phyloP scores from a whole-genome alignment of 1,140 invertebrate species.

The Linepithema humile region DNA sequence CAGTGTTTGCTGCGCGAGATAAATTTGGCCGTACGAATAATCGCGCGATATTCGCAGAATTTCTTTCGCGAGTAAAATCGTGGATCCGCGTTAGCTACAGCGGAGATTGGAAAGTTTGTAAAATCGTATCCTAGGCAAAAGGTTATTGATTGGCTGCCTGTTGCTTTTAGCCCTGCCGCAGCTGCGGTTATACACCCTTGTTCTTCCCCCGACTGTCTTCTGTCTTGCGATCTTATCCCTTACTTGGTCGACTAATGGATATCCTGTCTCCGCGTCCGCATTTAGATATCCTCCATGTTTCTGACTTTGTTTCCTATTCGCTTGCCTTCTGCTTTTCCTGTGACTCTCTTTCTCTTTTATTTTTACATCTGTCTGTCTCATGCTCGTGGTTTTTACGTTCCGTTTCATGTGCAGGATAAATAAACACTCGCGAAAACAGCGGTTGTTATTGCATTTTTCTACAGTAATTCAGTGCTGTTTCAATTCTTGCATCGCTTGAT shows the following conservation, averaged over 20 bases:
- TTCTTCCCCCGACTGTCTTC: conserved; percentile 27
- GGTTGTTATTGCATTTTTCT: neutral
- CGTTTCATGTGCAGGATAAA: neutral
- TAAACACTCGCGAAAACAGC: neutral
- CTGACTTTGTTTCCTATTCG: neutral
- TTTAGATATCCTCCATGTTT: conserved; percentile 13
- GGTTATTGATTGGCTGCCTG: conserved; percentile 82
- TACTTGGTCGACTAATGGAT: conserved; percentile 41
- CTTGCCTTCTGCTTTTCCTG: neutral
- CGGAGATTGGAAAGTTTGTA: conserved; percentile 70
- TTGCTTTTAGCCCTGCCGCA: conserved; percentile 78
- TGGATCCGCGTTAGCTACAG: neutral
- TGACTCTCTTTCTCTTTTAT: neutral
- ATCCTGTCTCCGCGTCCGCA: neutral
- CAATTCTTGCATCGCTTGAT: neutral
- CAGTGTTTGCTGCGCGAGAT: neutral
- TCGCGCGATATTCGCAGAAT: neutral
- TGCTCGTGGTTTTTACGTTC: neutral
- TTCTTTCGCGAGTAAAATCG: neutral
- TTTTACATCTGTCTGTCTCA: neutral
- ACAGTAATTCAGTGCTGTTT: neutral
- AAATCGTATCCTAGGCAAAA: conserved; percentile 74
- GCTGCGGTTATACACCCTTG: conserved; percentile 63
- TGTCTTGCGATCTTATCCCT: conserved; percentile 30
- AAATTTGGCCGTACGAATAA: neutral